Conservation (phyloP, 2,113 vertebrate species). For the Peromyscus californicus region DNA sequence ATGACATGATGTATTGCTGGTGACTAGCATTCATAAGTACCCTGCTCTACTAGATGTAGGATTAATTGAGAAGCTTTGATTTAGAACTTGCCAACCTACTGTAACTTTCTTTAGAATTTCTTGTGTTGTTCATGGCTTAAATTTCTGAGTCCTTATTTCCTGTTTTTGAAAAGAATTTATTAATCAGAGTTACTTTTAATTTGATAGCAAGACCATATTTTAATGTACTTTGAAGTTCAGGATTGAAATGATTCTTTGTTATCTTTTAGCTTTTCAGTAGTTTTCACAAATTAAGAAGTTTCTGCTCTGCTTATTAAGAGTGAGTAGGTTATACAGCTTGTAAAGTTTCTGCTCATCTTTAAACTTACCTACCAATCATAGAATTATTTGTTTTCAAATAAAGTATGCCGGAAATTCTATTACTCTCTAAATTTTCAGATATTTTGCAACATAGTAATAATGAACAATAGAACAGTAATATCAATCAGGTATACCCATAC, state of each 20-base stretch:
- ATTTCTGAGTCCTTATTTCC: not conserved
- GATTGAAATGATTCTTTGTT: slow-evolving; percentile 32
- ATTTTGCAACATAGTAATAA: slow-evolving; percentile 51
- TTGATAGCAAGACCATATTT: slow-evolving; percentile 8
- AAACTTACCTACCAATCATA: slow-evolving; percentile 43
- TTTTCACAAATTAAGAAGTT: slow-evolving; percentile 71
- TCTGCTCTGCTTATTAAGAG: slow-evolving; percentile 64
- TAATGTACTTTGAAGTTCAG: not conserved
- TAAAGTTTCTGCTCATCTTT: slow-evolving; percentile 73
- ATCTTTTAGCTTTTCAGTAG: not conserved
- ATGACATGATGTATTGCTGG: slow-evolving; percentile 4
- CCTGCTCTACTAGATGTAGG: not conserved
- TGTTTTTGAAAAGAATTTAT: not conserved
- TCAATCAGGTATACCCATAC: not conserved
- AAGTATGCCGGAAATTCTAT: slow-evolving; percentile 53
- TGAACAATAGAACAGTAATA: slow-evolving; percentile 63
- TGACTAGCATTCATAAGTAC: slow-evolving; percentile 7
- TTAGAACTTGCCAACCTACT: slow-evolving; percentile 24
- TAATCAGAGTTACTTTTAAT: not conserved
- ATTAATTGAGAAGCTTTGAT: slow-evolving; percentile 10
- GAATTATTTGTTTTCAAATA: slow-evolving; percentile 63
- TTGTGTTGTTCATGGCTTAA: not conserved
- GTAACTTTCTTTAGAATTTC: not conserved
- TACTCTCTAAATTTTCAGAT: slow-evolving; percentile 47
- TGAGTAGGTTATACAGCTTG: slow-evolving; percentile 21